These are phyloP conservation scores for Eulemur rufifrons DNA, from an alignment of 2,113 vertebrate genomes.

Conservation along the genomic window DNA sequence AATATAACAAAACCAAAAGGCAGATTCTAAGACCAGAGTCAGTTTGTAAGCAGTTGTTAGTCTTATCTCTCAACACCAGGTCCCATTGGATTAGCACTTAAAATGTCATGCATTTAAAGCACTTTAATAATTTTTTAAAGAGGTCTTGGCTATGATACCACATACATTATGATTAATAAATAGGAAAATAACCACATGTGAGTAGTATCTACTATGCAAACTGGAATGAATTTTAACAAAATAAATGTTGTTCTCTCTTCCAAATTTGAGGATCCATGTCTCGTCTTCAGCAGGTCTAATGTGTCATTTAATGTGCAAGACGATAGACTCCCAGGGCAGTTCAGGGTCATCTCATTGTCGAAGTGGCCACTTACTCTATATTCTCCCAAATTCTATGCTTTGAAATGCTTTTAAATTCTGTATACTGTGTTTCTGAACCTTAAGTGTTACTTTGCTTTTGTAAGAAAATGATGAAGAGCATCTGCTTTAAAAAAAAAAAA, in stretches of 20 bases:
- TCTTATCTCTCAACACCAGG: conserved; percentile 52
- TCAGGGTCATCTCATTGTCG: background rate
- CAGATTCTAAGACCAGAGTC: background rate
- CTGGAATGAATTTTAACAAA: background rate
- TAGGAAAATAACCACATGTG: background rate
- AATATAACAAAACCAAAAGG: conserved; percentile 12
- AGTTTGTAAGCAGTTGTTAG: background rate
- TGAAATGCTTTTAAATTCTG: background rate
- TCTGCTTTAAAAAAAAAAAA: background rate
- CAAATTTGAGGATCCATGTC: background rate
- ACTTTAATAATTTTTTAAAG: conserved; percentile 59
- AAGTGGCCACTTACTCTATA: too few relatives aligned
- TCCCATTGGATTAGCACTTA: conserved; percentile 62
- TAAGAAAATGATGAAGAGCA: background rate
- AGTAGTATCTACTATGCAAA: background rate
- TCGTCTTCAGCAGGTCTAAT: background rate
- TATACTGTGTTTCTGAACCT: background rate
- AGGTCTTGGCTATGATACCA: background rate
- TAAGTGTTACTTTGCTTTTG: background rate
- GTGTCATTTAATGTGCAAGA: background rate
- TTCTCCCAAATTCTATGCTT: background rate
- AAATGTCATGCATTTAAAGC: conserved; percentile 67
- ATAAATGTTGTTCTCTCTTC: background rate
- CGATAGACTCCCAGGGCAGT: background rate
- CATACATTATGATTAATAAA: conserved; percentile 32